Percentiles rank a stretch among this genome's conserved stretches.
phyloP scores from a whole-genome alignment of 1,140 invertebrate species.

The Helicoverpa zea region DNA sequence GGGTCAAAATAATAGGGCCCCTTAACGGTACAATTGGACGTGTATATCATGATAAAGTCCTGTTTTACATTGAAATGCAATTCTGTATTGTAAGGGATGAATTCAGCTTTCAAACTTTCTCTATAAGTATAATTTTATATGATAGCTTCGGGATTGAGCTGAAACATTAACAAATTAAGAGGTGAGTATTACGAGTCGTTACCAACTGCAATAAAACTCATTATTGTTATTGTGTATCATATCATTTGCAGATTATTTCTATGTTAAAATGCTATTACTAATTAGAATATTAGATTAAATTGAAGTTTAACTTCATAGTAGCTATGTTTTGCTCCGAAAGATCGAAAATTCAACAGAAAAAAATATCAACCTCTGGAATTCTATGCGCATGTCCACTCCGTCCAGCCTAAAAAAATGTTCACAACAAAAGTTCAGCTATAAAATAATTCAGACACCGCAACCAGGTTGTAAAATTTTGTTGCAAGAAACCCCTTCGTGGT shows the following conservation, averaged over 20 bases:
- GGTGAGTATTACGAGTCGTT: background rate
- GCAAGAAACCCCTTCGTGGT: slow-evolving; percentile 30
- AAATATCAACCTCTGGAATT: background rate
- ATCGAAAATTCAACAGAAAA: too few species aligned
- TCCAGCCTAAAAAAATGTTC: slow-evolving; percentile 1
- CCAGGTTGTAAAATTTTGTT: slow-evolving; percentile 39
- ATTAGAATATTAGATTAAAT: too few species aligned
- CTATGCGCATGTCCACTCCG: background rate
- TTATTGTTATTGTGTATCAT: too few species aligned
- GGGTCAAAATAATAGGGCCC: slow-evolving; percentile 15
- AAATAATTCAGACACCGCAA: slow-evolving; percentile 37
- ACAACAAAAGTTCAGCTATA: slow-evolving; percentile 27
- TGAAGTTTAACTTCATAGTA: too few species aligned
- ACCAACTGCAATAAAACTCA: background rate
- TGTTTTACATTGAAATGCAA: slow-evolving; percentile 28
- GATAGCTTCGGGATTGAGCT: background rate
- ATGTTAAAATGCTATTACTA: background rate
- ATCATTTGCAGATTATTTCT: background rate
- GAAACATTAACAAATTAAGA: background rate
- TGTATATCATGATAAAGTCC: background rate
- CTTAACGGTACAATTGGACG: background rate
- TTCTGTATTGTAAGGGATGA: slow-evolving; percentile 14
- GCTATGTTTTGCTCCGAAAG: too few species aligned
- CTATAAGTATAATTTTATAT: slow-evolving; percentile 20
- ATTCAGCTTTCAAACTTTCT: slow-evolving; percentile 39